phyloP scores from a whole-genome alignment of 2,797 vertebrate species.

The Coreius guichenoti region DNA sequence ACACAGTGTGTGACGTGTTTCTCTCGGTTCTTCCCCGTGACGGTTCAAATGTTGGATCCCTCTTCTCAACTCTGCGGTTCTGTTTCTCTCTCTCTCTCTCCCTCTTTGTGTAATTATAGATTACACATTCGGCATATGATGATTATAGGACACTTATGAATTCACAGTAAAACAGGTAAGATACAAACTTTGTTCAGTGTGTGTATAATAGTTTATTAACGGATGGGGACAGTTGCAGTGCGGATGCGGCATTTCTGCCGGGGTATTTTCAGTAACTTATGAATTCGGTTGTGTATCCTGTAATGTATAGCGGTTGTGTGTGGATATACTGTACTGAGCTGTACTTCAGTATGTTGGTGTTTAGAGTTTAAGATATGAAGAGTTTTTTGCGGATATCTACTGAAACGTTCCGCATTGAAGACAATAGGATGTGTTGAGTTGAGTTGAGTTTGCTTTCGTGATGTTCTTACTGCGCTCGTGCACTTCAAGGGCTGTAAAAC shows the following conservation, averaged over 20 bases:
- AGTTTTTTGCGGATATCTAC: not conserved
- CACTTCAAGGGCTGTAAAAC: not conserved
- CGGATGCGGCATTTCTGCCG: constrained; percentile 37
- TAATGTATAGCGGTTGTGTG: not conserved
- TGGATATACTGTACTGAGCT: not conserved
- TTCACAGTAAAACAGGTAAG: constrained; percentile 75
- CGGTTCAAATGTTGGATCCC: constrained; percentile 5
- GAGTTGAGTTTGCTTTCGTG: not conserved
- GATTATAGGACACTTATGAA: constrained; percentile 62
- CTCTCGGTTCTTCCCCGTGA: constrained; percentile 63
- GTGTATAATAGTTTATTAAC: not conserved
- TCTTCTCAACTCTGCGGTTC: constrained; percentile 3
- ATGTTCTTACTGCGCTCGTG: not conserved
- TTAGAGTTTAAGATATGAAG: not conserved
- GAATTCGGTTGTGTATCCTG: not conserved
- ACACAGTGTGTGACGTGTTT: constrained; percentile 43
- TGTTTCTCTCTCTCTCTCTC: constrained; percentile 60
- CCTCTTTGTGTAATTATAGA: constrained; percentile 40
- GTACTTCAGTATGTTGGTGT: too few species aligned
- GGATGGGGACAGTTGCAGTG: not conserved
- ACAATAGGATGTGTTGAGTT: not conserved
- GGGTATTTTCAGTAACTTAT: not conserved
- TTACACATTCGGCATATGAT: constrained; percentile 55
- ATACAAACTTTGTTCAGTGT: constrained; percentile 56
- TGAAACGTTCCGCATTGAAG: not conserved